Conservation (phyloP, 2,113 vertebrate genomes). For the Oceanites oceanicus region DNA sequence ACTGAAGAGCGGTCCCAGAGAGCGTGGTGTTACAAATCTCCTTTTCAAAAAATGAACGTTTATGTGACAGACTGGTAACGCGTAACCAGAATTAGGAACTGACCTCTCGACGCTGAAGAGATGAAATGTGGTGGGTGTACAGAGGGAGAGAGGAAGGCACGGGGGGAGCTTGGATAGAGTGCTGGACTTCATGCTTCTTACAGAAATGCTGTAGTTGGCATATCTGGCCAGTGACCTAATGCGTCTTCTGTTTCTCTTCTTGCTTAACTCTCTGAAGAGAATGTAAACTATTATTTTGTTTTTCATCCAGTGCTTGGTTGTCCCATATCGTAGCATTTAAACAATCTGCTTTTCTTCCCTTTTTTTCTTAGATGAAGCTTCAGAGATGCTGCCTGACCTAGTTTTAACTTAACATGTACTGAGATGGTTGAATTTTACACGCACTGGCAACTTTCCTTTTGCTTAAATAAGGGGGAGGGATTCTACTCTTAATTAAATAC, state of each 20-base stretch:
- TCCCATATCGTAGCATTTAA: neutral
- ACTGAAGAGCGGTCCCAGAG: neutral
- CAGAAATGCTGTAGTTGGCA: neutral
- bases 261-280: neutral
- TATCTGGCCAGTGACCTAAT: neutral
- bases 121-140: neutral
- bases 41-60: neutral
- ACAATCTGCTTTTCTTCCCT: neutral
- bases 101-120: neutral
- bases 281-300: neutral
- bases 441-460: constrained; percentile 23
- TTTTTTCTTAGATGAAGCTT: neutral
- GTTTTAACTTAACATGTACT: neutral
- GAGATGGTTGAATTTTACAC: constrained; percentile 16
- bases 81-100: neutral
- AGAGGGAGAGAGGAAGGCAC: neutral
- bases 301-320: neutral
- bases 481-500: constrained; percentile 40
- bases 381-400: constrained; percentile 19
- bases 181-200: neutral
- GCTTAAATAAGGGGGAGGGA: constrained; percentile 38
- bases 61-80: neutral
- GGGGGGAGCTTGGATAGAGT: neutral
- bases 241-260: neutral
- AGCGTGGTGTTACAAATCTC: rapidly evolving